These are phyloP conservation scores for Tetropium fuscum DNA, from an alignment of 2,888 invertebrate genomes.

Conservation along the genomic window DNA sequence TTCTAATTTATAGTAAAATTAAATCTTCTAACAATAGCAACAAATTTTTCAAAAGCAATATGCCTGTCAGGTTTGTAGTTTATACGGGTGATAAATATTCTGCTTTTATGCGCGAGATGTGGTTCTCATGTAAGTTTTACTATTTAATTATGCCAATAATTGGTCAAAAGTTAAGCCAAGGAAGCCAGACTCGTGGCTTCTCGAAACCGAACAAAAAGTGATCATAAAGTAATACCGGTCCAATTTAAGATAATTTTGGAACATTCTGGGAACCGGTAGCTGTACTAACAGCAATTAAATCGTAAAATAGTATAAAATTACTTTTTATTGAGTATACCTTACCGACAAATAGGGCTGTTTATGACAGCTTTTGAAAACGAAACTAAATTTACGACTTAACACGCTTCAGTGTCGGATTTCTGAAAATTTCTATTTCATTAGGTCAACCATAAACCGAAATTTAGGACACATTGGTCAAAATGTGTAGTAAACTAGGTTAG, in stretches of 20 bases:
- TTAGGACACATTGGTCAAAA: conserved; percentile 52
- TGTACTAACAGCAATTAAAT: conserved; percentile 46
- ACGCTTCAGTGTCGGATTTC: conserved; percentile 51
- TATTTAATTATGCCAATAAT: conserved; percentile 29
- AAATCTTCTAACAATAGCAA: no score
- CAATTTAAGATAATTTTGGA: conserved; percentile 23
- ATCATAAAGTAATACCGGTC: conserved; percentile 18
- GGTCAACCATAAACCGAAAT: conserved; percentile 59
- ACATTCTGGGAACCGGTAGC: conserved; percentile 43
- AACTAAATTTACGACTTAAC: conserved; percentile 47
- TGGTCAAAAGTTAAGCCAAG: conserved; percentile 33
- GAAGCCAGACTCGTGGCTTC: conserved; percentile 49
- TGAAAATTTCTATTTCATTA: conserved; percentile 54
- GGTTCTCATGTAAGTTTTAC: conserved; percentile 17
- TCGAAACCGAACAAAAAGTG: conserved; percentile 38
- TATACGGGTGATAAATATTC: not conserved
- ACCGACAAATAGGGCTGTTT: conserved; percentile 44
- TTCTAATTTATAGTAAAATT: no score
- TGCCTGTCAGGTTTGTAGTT: no score
- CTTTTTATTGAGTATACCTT: conserved; percentile 44
- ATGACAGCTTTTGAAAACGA: conserved; percentile 39
- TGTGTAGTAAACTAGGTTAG: conserved; percentile 48
- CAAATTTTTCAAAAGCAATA: no score
- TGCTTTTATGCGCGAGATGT: not conserved
- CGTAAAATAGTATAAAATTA: conserved; percentile 53